phyloP scores from a whole-genome alignment of 2,888 invertebrate genomes.

The Unio pictorum region DNA sequence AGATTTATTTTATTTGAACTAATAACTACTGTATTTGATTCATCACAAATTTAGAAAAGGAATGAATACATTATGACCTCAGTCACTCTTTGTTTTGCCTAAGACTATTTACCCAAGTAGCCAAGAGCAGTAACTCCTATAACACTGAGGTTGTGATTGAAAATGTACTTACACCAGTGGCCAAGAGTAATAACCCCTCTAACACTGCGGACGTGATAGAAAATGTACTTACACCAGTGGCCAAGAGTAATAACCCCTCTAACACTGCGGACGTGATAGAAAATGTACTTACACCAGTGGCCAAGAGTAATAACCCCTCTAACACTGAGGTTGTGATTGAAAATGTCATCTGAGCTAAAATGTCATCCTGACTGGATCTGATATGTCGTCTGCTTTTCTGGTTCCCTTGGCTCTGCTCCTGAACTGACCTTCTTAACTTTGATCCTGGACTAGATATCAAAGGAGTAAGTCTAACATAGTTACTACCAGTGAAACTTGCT shows the following conservation, averaged over 20 bases:
- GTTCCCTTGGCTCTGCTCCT: too few relatives aligned
- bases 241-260: constrained; percentile 51
- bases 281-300: constrained; percentile 55
- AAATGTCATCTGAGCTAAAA: constrained; percentile 1
- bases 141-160: constrained; percentile 51
- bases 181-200: constrained; percentile 51
- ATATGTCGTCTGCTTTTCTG: not conserved
- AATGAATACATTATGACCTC: too few relatives aligned
- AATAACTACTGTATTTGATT: too few relatives aligned
- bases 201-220: constrained; percentile 51
- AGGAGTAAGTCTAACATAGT: constrained; percentile 34
- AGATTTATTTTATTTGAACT: too few relatives aligned
- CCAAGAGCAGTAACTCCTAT: constrained; percentile 51
- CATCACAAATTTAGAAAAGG: too few relatives aligned
- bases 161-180: constrained; percentile 56
- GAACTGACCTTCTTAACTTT: too few relatives aligned
- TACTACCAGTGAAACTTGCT: constrained; percentile 58
- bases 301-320: constrained; percentile 52
- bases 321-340: constrained; percentile 52
- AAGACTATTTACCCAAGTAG: constrained; percentile 48
- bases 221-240: constrained; percentile 56
- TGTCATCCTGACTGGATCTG: constrained; percentile 1
- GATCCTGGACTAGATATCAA: constrained; percentile 9
- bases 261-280: constrained; percentile 50
- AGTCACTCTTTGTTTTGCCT: too few relatives aligned